These are phyloP conservation scores for Artemia sp. DNA, from an alignment of 2,888 invertebrate species.

Conservation along the genomic window DNA sequence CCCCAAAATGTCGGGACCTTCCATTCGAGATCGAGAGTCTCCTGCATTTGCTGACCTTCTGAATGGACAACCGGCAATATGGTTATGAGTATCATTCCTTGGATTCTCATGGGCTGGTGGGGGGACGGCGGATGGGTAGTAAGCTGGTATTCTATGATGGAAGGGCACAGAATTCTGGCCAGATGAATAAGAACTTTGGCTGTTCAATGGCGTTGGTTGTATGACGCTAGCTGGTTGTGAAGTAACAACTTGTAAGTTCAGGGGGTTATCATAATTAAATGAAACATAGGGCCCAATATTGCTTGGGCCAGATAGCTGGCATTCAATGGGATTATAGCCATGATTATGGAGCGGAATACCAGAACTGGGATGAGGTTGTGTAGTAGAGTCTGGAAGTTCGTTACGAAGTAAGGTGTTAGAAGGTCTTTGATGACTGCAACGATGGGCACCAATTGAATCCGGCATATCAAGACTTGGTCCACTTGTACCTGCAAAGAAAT, in stretches of 20 bases:
- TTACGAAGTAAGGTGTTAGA: neutral
- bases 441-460: neutral
- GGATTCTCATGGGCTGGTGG: constrained; percentile 3
- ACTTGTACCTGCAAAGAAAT: neutral
- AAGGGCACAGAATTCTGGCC: neutral
- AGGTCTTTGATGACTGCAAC: neutral
- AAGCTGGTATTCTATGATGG: constrained; percentile 6
- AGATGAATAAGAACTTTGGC: neutral
- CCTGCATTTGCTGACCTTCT: neutral
- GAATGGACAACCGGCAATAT: neutral
- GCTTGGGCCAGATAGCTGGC: neutral
- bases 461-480: neutral
- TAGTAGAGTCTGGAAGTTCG: neutral
- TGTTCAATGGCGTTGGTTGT: neutral
- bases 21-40: neutral
- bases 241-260: neutral
- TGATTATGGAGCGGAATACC: neutral
- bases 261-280: constrained; percentile 3
- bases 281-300: neutral
- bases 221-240: constrained; percentile 4
- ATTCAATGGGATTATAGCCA: neutral
- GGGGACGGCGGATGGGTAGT: constrained; percentile 5
- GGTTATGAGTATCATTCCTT: neutral
- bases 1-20: neutral
- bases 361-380: constrained; percentile 1